These are phyloP conservation scores for Jaculus jaculus DNA, from an alignment of 2,113 vertebrate species.

Conservation along the genomic window DNA sequence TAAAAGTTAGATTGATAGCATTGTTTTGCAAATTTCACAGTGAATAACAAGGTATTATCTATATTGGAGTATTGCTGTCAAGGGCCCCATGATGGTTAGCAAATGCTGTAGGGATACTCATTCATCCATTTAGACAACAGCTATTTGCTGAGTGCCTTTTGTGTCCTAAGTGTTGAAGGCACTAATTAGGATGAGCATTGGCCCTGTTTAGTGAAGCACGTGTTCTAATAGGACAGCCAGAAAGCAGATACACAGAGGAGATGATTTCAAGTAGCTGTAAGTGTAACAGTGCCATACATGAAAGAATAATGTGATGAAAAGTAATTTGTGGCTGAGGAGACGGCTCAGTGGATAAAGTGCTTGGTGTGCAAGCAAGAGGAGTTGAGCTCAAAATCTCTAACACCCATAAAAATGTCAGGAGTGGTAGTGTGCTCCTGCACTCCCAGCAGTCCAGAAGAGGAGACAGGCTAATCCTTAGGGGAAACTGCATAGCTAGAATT, in stretches of 20 bases:
- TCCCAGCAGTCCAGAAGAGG: no score
- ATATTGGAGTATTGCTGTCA: not conserved
- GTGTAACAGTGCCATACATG: fast-evolving
- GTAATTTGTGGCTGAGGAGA: no score
- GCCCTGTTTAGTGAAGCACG: not conserved
- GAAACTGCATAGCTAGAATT: no score
- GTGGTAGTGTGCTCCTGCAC: no score
- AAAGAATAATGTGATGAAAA: not conserved
- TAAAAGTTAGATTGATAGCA: not conserved
- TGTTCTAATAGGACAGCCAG: not conserved
- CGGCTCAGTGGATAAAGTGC: no score
- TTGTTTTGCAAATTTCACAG: not conserved
- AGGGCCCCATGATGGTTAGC: not conserved
- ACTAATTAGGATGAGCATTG: not conserved
- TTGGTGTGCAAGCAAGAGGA: no score
- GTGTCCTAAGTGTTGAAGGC: not conserved
- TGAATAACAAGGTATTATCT: not conserved
- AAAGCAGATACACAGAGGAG: not conserved
- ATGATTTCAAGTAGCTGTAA: not conserved
- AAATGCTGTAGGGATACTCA: no score
- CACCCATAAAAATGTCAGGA: no score
- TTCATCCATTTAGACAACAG: not conserved
- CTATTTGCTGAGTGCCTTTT: not conserved
- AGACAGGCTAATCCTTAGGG: no score
- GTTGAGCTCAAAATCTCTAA: no score